Conservation (phyloP, 2,888 invertebrate species). For the Escarpia spicata region DNA sequence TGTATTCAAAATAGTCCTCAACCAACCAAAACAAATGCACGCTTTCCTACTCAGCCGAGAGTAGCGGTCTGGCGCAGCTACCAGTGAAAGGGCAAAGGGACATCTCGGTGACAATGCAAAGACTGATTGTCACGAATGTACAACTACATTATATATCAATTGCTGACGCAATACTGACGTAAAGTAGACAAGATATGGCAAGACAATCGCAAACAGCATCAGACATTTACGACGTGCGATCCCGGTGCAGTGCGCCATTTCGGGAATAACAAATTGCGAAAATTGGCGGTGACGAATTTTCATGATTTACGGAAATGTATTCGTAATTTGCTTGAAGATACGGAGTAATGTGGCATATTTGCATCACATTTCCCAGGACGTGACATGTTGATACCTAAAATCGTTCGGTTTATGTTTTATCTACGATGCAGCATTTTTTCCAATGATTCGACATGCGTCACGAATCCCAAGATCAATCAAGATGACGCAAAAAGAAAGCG, state of each 20-base stretch:
- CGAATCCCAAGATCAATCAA: not conserved
- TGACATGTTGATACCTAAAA: not conserved
- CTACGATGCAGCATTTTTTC: not conserved
- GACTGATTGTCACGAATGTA: conserved; percentile 8
- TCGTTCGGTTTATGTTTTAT: not conserved
- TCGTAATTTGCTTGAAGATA: not conserved
- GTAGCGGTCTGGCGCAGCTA: not conserved
- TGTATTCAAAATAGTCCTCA: not conserved
- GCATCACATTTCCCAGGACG: not conserved
- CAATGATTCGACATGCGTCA: not conserved
- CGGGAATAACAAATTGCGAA: no score
- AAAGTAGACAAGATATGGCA: not conserved
- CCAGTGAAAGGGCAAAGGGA: not conserved
- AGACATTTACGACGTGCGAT: not conserved
- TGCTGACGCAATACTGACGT: not conserved
- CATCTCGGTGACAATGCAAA: not conserved
- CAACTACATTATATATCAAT: not conserved
- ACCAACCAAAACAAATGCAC: not conserved
- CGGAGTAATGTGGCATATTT: not conserved
- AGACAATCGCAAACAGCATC: not conserved
- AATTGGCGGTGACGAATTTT: no score
- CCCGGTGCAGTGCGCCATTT: no score
- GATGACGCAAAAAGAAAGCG: not conserved
- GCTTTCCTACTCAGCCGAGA: not conserved
- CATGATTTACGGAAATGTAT: no score